phyloP scores from a whole-genome alignment of 2,797 vertebrate species.

The Gymnothorax javanicus region DNA sequence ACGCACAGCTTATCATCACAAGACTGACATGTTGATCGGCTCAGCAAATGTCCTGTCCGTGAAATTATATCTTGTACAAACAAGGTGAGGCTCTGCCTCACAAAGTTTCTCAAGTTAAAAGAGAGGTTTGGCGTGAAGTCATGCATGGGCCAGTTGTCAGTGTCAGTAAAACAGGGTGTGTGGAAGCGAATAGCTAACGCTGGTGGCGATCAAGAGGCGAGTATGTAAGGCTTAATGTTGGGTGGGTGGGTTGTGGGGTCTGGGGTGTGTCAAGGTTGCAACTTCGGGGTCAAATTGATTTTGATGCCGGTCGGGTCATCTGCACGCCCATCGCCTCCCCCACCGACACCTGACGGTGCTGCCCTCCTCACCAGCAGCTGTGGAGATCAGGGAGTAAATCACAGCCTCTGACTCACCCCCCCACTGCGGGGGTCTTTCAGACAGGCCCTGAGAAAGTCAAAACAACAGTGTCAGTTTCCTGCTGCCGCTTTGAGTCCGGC shows the following conservation, averaged over 20 bases:
- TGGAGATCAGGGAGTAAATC: constrained; percentile 44
- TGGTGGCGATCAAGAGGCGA: neutral
- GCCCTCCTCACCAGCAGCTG: constrained; percentile 54
- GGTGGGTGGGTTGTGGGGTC: too few species aligned
- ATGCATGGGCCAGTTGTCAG: neutral
- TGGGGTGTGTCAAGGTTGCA: neutral
- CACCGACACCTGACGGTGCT: constrained; percentile 52
- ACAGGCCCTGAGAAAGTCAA: constrained; percentile 14
- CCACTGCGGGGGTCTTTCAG: constrained; percentile 23
- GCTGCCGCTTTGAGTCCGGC: neutral
- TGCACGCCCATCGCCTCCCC: constrained; percentile 31
- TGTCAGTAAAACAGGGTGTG: constrained; percentile 6
- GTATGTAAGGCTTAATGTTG: neutral
- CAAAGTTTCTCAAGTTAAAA: neutral
- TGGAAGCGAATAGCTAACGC: constrained; percentile 17
- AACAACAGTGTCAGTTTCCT: constrained; percentile 20
- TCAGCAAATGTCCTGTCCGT: too few species aligned
- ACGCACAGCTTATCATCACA: too few species aligned
- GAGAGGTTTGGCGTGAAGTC: neutral
- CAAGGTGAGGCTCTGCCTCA: too few species aligned
- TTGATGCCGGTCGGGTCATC: constrained; percentile 7
- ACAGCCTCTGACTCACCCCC: constrained; percentile 58
- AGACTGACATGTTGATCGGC: too few species aligned
- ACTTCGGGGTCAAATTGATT: constrained; percentile 30
- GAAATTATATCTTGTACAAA: too few species aligned